Evolutionary conservation across 1,140 invertebrate genomes (phyloP), one percentile per base, ranked within the genome.

Genomic region (Wiebesia pumilae): DNA sequence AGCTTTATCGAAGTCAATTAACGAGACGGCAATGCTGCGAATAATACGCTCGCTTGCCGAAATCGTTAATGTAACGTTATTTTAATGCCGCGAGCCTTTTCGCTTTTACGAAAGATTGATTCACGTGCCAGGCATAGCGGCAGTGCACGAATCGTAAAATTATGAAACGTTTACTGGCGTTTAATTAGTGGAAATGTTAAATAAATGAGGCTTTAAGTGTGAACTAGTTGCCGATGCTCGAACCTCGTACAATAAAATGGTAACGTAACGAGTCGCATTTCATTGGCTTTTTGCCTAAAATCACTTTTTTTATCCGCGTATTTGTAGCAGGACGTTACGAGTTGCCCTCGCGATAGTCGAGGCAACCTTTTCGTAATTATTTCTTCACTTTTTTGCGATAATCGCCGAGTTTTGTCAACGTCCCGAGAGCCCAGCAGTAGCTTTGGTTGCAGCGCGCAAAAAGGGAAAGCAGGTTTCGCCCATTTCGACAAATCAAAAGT

Each of bases 201-300:
- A 85, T 85, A 85, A 85, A 81, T 85, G 67, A 80, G n/a, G 4
- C 0, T 21, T 3, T 54, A 79, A 84, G 78, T 79, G 83, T 65
- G 35, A 81, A 40, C 54, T 80, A 65, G 35, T 80, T 65, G 78
- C 30, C 19, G 21, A 21, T 1, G 27, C 47, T 38, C 24, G 9
- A n/a, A 21, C 35, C 71, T 24, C 40, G 3, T n/a, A 43, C 21
- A 54, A 51, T 47, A 35, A 79, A 35, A 30, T 38, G 9, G 9
- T 35, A 79, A 79, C 38, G 82, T 62, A 77, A 62, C 62, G 40
- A 78, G 47, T 40, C 82, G 47, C 75, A 75, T 58, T 35, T 84
- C 83, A 78, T 40, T 33, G 10, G 3, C 10, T 82, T n/a, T 71
- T 83, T 83, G 67, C 40, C n/a, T n/a, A 73, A 83, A 83, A 73